Conservation (phyloP, 2,797 vertebrate species). For the Anisognathus igniventris region DNA sequence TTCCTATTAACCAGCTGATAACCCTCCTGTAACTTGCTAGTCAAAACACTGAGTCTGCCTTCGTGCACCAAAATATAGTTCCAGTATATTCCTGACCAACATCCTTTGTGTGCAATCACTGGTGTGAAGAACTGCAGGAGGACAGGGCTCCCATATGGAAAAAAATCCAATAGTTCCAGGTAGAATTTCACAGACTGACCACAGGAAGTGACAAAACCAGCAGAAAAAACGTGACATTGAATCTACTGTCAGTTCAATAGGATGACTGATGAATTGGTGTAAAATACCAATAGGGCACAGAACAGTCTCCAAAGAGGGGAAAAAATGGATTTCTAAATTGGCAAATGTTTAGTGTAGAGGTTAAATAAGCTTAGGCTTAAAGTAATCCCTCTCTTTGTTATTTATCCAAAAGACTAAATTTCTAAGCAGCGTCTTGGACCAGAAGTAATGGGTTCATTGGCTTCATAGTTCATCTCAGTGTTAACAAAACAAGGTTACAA, state of each 20-base stretch:
- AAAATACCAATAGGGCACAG: not conserved
- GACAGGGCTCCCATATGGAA: not conserved
- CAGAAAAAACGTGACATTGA: not conserved
- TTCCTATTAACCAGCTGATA: not conserved
- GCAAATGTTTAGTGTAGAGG: not conserved
- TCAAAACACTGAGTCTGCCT: not conserved
- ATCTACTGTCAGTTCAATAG: not conserved
- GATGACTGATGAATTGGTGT: not conserved
- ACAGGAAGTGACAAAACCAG: constrained; percentile 37
- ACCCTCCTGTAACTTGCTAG: not conserved
- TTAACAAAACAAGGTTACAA: not conserved
- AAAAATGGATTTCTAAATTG: not conserved
- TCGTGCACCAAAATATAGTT: constrained; percentile 12
- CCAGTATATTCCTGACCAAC: not conserved
- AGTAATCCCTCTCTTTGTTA: not conserved
- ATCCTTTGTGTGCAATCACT: not conserved
- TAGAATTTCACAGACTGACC: constrained; percentile 41
- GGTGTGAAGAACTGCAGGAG: constrained; percentile 1
- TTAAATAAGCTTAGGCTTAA: constrained; percentile 3
- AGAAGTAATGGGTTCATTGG: constrained; percentile 29
- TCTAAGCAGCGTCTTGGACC: constrained; percentile 39
- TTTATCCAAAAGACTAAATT: constrained; percentile 32
- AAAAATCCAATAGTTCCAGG: not conserved
- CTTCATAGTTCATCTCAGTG: constrained; percentile 10
- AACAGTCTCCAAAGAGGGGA: not conserved